These are phyloP conservation scores for Coreius guichenoti DNA, from an alignment of 2,797 vertebrate genomes.

Conservation along the genomic window DNA sequence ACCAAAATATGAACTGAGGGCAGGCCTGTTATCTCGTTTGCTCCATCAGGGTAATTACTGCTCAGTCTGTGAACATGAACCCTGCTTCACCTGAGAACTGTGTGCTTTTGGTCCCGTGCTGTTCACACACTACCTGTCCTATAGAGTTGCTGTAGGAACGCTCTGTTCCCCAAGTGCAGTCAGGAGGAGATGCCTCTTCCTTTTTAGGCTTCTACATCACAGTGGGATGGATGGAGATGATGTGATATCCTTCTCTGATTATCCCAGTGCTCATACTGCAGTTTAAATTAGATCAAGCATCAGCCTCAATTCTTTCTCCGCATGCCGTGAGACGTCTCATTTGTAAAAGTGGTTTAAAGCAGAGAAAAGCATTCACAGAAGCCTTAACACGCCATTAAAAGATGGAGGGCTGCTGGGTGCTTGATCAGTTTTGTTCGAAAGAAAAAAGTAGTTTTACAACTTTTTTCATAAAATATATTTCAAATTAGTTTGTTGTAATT, in stretches of 20 bases:
- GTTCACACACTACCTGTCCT: constrained; percentile 14
- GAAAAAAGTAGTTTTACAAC: neutral
- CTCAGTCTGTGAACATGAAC: constrained; percentile 15
- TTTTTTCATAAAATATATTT: neutral
- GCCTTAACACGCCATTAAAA: neutral
- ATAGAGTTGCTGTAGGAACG: neutral
- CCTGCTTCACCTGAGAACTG: constrained; percentile 11
- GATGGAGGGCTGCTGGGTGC: constrained; percentile 22
- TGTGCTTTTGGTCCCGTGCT: constrained; percentile 4
- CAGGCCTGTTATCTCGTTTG: neutral
- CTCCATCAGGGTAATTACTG: constrained; percentile 1
- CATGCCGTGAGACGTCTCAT: constrained; percentile 1
- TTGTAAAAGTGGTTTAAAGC: constrained; percentile 20
- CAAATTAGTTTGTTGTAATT: neutral
- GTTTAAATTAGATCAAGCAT: constrained; percentile 20
- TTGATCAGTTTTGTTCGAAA: constrained; percentile 24
- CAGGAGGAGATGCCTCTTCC: neutral
- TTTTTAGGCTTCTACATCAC: neutral
- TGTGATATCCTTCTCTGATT: neutral
- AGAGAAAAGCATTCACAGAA: constrained; percentile 8
- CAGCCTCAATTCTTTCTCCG: constrained; percentile 4
- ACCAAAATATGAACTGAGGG: neutral
- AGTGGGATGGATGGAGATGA: neutral
- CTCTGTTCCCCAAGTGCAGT: neutral
- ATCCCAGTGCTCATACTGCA: constrained; percentile 9